Conservation (phyloP, 2,113 vertebrate species). For the Odocoileus hemionus region DNA sequence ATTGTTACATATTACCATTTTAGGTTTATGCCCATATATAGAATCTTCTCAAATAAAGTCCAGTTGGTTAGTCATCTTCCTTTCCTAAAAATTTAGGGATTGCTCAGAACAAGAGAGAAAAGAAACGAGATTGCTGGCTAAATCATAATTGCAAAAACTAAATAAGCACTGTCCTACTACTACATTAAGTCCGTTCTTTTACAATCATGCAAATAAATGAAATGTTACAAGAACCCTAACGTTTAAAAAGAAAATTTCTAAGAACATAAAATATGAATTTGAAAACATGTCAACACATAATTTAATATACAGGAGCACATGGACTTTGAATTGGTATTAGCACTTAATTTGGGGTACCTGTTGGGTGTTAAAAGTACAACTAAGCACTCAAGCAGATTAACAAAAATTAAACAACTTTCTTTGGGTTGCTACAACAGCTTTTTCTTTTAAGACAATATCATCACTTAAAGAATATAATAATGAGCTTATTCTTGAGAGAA, state of each 20-base stretch:
- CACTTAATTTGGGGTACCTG: background rate
- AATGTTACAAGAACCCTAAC: background rate
- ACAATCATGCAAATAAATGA: background rate
- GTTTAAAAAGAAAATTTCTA: background rate
- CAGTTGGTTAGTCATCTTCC: background rate
- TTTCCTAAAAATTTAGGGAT: background rate
- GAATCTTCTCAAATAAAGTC: background rate
- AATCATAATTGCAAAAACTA: background rate
- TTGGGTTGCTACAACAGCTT: background rate
- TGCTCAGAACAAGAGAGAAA: background rate
- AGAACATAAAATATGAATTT: background rate
- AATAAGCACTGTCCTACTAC: background rate
- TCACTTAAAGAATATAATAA: background rate
- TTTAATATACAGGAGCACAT: background rate
- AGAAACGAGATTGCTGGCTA: background rate
- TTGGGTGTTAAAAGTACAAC: slow-evolving; percentile 5
- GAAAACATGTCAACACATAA: background rate
- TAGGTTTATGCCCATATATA: background rate
- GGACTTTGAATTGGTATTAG: background rate
- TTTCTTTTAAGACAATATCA: background rate
- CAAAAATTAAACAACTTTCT: background rate
- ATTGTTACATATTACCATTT: background rate
- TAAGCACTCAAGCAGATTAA: background rate
- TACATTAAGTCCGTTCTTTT: background rate
- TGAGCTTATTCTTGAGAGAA: background rate